A percentile compares a stretch with the other conserved stretches of the same genome.
phyloP scores from a whole-genome alignment of 1,140 invertebrate species.

The Euglossa dilemma region DNA sequence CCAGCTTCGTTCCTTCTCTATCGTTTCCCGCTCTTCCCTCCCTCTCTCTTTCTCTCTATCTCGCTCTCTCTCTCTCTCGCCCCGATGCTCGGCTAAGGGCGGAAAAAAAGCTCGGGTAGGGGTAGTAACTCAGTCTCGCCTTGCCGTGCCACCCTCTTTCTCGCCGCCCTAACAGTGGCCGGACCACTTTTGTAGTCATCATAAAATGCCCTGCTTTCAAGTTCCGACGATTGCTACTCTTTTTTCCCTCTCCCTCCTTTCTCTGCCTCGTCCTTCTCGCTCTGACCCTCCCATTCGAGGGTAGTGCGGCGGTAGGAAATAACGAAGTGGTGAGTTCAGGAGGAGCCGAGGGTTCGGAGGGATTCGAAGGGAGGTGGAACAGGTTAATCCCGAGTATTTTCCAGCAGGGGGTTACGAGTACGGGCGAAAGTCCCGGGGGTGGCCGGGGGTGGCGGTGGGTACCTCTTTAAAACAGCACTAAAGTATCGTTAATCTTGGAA shows the following conservation, averaged over 20 bases:
- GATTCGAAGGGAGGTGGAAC: slow-evolving; percentile 43
- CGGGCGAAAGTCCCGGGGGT: slow-evolving; percentile 50
- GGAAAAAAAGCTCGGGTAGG: slow-evolving; percentile 51
- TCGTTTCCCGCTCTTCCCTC: slow-evolving; percentile 26
- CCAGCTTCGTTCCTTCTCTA: slow-evolving; percentile 45
- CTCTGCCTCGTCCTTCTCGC: slow-evolving; percentile 49
- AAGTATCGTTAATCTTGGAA: slow-evolving; percentile 82
- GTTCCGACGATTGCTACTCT: slow-evolving; percentile 70
- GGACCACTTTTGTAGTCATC: slow-evolving; percentile 75
- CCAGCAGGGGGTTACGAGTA: slow-evolving; percentile 51
- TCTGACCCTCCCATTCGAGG: slow-evolving; percentile 45
- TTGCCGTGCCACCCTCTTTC: slow-evolving; percentile 63
- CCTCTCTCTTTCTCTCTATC: slow-evolving; percentile 5
- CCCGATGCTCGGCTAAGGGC: slow-evolving; percentile 51
- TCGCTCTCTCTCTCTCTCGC: slow-evolving; percentile 46
- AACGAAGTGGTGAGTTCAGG: slow-evolving; percentile 60
- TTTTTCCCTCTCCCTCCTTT: slow-evolving; percentile 42
- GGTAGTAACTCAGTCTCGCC: slow-evolving; percentile 64
- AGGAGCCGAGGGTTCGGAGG: slow-evolving; percentile 18
- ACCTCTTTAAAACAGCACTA: slow-evolving; percentile 80
- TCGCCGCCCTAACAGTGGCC: slow-evolving; percentile 64
- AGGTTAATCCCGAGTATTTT: slow-evolving; percentile 65
- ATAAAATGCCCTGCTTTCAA: slow-evolving; percentile 75
- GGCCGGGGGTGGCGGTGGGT: slow-evolving; percentile 43
- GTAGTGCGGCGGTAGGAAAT: slow-evolving; percentile 57